A percentile compares a stretch with the other conserved stretches of the same genome.
phyloP scores from a whole-genome alignment of 23 tunicate genomes.

The Styela plicata region DNA sequence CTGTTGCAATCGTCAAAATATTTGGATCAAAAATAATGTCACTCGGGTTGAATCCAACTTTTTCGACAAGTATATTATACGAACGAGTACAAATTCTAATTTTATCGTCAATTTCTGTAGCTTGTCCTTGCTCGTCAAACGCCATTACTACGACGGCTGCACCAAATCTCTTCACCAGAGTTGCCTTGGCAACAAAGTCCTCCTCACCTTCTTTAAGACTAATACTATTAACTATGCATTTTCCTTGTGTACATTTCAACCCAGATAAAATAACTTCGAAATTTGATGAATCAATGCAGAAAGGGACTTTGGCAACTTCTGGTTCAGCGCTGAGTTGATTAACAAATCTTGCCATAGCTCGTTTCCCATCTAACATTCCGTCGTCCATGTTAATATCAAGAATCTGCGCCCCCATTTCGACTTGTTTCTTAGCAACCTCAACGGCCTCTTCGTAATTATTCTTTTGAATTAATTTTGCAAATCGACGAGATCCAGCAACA shows the following conservation, averaged over 20 bases:
- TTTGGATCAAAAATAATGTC: constrained; percentile 95
- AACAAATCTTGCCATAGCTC: constrained; percentile 62
- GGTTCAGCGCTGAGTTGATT: constrained; percentile 83
- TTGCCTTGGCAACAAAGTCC: constrained; percentile 72
- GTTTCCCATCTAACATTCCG: constrained; percentile 87
- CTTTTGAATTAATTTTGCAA: constrained; percentile 58
- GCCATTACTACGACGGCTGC: constrained; percentile 98
- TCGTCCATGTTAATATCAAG: constrained; percentile 90
- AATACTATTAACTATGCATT: constrained; percentile 95
- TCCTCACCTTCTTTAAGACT: constrained; percentile 94
- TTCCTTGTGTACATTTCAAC: constrained; percentile 81
- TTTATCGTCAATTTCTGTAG: constrained; percentile 63
- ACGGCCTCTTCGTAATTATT: constrained; percentile 78
- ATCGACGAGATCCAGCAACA: constrained; percentile 75
- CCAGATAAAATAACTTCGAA: constrained; percentile 80
- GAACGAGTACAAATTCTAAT: constrained; percentile 71
- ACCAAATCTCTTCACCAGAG: constrained; percentile 64
- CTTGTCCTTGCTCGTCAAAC: constrained; percentile 92
- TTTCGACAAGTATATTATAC: constrained; percentile 65
- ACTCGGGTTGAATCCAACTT: constrained; percentile 59
- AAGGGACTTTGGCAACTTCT: constrained; percentile 73
- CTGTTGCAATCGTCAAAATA: constrained; percentile 89
- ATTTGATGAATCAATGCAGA: constrained; percentile 92
- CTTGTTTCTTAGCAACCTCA: constrained; percentile 75
- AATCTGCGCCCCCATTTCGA: constrained; percentile 82